phyloP scores from a whole-genome alignment of 2,797 vertebrate genomes.

The Sphenodon punctatus region DNA sequence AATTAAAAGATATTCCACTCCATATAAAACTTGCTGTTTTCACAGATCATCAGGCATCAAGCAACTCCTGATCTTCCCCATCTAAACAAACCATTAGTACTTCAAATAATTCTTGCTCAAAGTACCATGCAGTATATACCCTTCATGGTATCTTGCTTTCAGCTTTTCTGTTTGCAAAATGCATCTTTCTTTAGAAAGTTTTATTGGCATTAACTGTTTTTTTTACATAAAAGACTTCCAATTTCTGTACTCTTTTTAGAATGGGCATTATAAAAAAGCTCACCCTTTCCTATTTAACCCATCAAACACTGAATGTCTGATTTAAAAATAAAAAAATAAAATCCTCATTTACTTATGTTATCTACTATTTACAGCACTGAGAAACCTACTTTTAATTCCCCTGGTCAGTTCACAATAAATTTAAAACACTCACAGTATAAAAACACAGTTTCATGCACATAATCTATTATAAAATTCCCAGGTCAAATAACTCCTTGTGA shows the following conservation, averaged over 20 bases:
- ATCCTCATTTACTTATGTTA: neutral
- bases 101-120: constrained; percentile 16
- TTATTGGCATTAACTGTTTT: neutral
- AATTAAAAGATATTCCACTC: constrained; percentile 20
- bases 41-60: constrained; percentile 18
- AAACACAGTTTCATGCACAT: neutral
- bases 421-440: neutral
- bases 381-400: too few species aligned
- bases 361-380: too few species aligned
- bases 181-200: constrained; percentile 1
- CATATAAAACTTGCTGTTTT: constrained; percentile 20
- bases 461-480: neutral
- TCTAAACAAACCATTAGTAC: constrained; percentile 32
- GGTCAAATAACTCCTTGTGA: neutral
- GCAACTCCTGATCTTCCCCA: neutral
- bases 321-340: neutral
- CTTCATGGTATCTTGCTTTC: neutral
- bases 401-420: neutral
- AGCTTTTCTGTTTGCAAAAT: constrained; percentile 7
- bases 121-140: neutral
- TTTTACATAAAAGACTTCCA: neutral
- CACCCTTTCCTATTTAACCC: neutral
- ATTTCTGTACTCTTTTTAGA: neutral
- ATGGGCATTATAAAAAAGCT: neutral
- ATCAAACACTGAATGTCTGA: neutral